Percentiles rank a stretch among this genome's conserved stretches.
Conservation (phyloP, 2,797 vertebrate species). For the Eurystomus glaucurus region DNA sequence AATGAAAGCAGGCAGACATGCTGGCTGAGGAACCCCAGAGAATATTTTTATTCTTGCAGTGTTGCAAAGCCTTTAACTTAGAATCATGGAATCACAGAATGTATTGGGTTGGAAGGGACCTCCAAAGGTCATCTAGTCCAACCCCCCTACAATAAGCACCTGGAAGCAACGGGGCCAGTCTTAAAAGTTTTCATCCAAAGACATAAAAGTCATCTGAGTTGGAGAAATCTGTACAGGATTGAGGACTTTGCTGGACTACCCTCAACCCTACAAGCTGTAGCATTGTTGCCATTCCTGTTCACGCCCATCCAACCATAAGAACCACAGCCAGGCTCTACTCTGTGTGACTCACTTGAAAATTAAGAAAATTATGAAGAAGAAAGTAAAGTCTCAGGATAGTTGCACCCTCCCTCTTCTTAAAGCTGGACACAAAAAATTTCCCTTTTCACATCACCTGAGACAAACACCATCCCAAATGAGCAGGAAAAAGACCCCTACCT, state of each 20-base stretch:
- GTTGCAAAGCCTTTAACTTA: neutral
- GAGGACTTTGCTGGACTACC: neutral
- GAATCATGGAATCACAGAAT: no score
- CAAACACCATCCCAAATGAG: neutral
- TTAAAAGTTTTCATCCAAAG: neutral
- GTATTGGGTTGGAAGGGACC: no score
- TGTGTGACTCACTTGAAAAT: neutral
- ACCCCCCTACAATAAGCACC: neutral
- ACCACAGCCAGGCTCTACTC: neutral
- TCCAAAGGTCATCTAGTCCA: no score
- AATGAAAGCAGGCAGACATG: neutral
- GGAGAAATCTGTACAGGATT: neutral
- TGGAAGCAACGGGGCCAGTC: neutral
- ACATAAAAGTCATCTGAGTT: neutral
- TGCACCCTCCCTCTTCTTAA: neutral
- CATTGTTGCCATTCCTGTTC: accelerated
- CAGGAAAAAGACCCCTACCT: neutral
- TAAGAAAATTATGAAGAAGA: neutral
- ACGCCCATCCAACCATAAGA: accelerated
- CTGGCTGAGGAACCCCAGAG: neutral
- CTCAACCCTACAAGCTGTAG: neutral
- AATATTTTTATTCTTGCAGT: neutral
- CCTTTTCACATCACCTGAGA: neutral
- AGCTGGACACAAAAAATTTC: neutral
- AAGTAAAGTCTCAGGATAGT: neutral